phyloP scores from a whole-genome alignment of 2,888 invertebrate species.

The Auanema sp. region DNA sequence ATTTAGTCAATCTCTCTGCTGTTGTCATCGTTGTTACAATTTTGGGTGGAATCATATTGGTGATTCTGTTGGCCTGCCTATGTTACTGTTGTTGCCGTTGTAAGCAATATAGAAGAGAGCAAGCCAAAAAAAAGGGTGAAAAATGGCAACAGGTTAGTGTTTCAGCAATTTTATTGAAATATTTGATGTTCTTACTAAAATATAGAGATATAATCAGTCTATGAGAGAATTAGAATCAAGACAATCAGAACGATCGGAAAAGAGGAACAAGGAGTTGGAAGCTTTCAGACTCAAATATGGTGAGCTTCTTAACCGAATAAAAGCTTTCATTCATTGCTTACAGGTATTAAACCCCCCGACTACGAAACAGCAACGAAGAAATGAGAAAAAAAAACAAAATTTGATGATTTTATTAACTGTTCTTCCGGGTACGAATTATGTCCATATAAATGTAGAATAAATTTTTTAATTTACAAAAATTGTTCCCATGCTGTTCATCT shows the following conservation, averaged over 20 bases:
- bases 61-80: constrained; percentile 30
- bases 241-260: constrained; percentile 26
- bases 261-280: constrained; percentile 38
- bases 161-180: background rate
- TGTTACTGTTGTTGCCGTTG: constrained; percentile 38
- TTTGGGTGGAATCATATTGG: constrained; percentile 35
- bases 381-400: background rate
- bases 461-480: background rate
- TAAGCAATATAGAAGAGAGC: constrained; percentile 28
- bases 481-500: no score
- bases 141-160: constrained; percentile 25
- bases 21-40: constrained; percentile 43
- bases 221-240: constrained; percentile 23
- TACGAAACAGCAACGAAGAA: background rate
- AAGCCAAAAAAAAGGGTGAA: constrained; percentile 29
- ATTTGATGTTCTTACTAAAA: constrained; percentile 6
- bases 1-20: constrained; percentile 46
- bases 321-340: background rate
- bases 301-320: background rate
- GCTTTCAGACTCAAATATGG: constrained; percentile 37
- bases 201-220: constrained; percentile 11
- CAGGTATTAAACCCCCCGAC: constrained; percentile 3
- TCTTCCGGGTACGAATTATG: background rate
- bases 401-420: background rate
- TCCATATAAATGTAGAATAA: constrained; percentile 4